A percentile compares a stretch with the other conserved stretches of the same genome.
Conservation (phyloP, 2,888 invertebrate species). For the Tenthredo amoena region DNA sequence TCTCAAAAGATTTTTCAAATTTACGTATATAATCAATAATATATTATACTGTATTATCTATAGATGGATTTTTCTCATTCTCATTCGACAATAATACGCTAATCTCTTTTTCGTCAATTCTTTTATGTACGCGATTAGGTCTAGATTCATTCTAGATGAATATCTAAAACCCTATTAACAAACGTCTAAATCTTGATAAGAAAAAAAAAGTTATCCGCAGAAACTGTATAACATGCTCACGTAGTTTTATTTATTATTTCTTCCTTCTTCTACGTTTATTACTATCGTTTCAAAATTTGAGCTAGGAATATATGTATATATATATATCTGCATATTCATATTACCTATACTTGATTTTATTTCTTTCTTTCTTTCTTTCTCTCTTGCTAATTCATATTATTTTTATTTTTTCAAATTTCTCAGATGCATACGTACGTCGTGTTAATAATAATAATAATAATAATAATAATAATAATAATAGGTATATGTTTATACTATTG, state of each 20-base stretch:
- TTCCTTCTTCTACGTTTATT: background rate
- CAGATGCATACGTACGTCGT: background rate
- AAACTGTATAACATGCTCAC: background rate
- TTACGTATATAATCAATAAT: background rate
- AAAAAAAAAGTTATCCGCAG: background rate
- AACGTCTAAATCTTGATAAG: background rate
- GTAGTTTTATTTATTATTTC: background rate
- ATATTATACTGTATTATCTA: background rate
- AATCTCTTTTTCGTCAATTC: background rate
- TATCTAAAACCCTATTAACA: background rate
- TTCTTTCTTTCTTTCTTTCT: background rate
- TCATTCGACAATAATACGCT: background rate
- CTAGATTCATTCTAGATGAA: background rate
- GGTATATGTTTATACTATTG: background rate
- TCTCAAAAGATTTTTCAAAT: background rate
- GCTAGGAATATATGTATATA: constrained; percentile 13
- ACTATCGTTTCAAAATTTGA: constrained; percentile 45
- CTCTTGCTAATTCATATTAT: background rate
- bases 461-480: background rate
- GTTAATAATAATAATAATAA: background rate
- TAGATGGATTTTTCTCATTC: background rate
- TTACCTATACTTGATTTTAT: background rate
- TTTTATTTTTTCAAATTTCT: background rate
- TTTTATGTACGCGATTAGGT: background rate
- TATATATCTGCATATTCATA: background rate